Conservation (phyloP, 2,113 vertebrate genomes). For the Orientallactaga bullata region DNA sequence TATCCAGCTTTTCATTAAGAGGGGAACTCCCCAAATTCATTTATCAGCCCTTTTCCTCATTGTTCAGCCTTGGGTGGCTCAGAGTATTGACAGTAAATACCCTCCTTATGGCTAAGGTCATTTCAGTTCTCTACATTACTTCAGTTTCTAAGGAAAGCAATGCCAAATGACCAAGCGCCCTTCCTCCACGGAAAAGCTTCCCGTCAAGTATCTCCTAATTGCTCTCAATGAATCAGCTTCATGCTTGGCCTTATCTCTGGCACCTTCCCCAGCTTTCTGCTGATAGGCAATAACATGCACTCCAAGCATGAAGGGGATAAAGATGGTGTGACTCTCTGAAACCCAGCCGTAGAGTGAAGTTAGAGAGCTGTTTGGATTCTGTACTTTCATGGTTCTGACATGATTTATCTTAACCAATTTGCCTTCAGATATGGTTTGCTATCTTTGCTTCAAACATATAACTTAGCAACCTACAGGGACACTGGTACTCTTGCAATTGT, state of each 20-base stretch:
- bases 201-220: slow-evolving; percentile 59
- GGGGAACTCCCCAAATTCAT: slow-evolving; percentile 64
- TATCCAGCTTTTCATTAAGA: slow-evolving; percentile 76
- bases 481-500: slow-evolving; percentile 29
- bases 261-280: slow-evolving; percentile 62
- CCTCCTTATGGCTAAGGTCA: slow-evolving; percentile 53
- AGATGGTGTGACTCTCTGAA: slow-evolving; percentile 59
- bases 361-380: slow-evolving; percentile 63
- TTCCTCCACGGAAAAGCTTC: not conserved
- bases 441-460: slow-evolving; percentile 58
- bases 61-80: slow-evolving; percentile 50
- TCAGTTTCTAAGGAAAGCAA: slow-evolving; percentile 60
- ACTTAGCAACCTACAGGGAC: slow-evolving; percentile 55
- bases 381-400: slow-evolving; percentile 72
- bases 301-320: slow-evolving; percentile 54
- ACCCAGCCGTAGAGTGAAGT: slow-evolving; percentile 54
- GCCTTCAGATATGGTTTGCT: slow-evolving; percentile 68
- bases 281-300: slow-evolving; percentile 43
- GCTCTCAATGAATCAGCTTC: slow-evolving; percentile 60
- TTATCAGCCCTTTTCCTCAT: slow-evolving; percentile 44
- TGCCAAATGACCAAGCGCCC: slow-evolving; percentile 35
- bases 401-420: slow-evolving; percentile 79
- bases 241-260: slow-evolving; percentile 53
- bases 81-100: slow-evolving; percentile 73
- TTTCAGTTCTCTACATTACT: slow-evolving; percentile 43